Conservation (phyloP, 2,888 invertebrate genomes). For the Drosophila mayaguana region DNA sequence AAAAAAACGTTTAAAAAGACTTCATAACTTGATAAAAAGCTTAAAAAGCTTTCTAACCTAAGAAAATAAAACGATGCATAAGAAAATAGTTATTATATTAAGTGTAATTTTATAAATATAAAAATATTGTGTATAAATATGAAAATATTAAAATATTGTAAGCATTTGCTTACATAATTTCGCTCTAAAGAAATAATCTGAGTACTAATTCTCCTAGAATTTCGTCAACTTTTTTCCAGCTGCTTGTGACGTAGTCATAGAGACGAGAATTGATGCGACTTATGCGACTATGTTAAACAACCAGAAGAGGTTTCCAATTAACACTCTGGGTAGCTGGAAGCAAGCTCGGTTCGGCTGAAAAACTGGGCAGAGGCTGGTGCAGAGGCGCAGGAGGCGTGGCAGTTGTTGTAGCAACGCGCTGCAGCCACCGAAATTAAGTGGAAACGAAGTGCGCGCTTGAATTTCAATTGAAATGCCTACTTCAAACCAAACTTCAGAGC, state of each 20-base stretch:
- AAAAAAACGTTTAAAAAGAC: no score
- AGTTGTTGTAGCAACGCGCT: conserved; percentile 59
- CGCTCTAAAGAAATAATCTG: not conserved
- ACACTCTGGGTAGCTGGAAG: not conserved
- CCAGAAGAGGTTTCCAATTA: conserved; percentile 23
- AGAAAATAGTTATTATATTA: no score
- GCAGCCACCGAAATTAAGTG: conserved; percentile 76
- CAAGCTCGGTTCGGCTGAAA: not conserved
- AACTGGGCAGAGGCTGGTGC: not conserved
- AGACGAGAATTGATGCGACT: conserved; percentile 15
- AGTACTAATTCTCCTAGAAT: not conserved
- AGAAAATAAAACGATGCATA: no score
- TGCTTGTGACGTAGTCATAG: not conserved
- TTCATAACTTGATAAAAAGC: no score
- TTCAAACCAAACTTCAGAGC: not conserved
- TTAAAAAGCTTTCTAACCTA: no score
- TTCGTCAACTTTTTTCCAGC: not conserved
- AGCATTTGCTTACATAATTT: not conserved
- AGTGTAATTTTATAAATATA: no score
- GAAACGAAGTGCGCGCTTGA: conserved; percentile 76
- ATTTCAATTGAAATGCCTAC: conserved; percentile 72
- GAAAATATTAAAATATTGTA: not conserved
- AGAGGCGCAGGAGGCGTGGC: not conserved
- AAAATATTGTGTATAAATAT: not conserved
- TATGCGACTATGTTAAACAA: conserved; percentile 4